These are phyloP conservation scores for Orthonychiurus folsomi DNA, from an alignment of 2,888 invertebrate genomes.

Conservation along the genomic window DNA sequence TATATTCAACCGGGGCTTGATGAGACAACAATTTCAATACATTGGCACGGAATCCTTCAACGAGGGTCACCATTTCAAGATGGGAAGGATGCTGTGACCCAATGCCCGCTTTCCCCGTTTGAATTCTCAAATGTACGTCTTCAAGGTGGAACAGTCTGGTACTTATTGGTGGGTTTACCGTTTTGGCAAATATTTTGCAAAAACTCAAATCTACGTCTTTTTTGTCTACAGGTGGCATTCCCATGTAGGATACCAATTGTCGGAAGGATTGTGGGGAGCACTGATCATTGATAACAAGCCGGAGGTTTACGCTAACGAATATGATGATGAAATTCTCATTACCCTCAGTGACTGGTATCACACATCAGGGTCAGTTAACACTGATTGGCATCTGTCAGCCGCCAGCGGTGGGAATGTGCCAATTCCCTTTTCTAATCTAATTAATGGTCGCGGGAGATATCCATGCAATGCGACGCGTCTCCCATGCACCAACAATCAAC, in stretches of 20 bases:
- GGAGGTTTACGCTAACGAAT: constrained; percentile 15
- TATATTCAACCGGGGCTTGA: too few species aligned
- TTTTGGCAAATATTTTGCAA: too few species aligned
- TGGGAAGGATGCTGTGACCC: constrained; percentile 4
- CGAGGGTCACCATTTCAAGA: constrained; percentile 11
- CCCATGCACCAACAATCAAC: constrained; percentile 7
- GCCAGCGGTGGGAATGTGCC: constrained; percentile 22
- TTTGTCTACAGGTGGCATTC: too few species aligned
- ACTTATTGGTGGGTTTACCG: constrained; percentile 28
- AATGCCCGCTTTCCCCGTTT: neutral
- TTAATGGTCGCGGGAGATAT: constrained; percentile 33
- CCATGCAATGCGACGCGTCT: constrained; percentile 14
- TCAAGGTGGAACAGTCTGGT: too few species aligned
- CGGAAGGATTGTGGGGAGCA: constrained; percentile 30
- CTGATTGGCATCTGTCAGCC: constrained; percentile 18
- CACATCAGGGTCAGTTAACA: too few species aligned
- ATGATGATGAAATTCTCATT: constrained; percentile 23
- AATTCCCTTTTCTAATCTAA: too few species aligned
- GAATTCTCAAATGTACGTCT: neutral
- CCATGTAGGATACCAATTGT: constrained; percentile 26
- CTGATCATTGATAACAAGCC: constrained; percentile 15
- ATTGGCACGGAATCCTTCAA: too few species aligned
- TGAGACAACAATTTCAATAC: constrained; percentile 7
- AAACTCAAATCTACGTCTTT: too few species aligned
- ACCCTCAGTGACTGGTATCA: constrained; percentile 31